phyloP scores from a whole-genome alignment of 2,113 vertebrate species.

The Turnix velox region DNA sequence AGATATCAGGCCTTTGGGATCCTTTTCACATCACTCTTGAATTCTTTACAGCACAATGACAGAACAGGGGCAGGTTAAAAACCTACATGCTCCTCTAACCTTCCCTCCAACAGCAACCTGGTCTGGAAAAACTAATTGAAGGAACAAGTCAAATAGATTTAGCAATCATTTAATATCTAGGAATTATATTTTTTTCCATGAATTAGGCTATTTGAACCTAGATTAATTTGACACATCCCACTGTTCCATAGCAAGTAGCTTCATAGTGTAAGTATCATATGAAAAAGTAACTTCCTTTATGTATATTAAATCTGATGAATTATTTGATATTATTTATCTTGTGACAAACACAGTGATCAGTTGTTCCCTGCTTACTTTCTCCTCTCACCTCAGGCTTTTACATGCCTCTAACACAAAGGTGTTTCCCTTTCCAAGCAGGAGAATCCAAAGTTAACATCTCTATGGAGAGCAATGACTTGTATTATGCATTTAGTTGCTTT shows the following conservation, averaged over 20 bases:
- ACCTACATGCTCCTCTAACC: neutral
- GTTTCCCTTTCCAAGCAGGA: neutral
- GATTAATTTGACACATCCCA: neutral
- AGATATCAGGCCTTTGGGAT: neutral
- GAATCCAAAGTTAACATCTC: neutral
- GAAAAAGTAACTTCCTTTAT: neutral
- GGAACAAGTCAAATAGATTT: neutral
- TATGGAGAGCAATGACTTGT: neutral
- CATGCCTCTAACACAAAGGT: neutral
- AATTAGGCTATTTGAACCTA: neutral
- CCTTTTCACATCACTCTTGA: neutral
- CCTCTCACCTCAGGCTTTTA: neutral
- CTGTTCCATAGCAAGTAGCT: neutral
- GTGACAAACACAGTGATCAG: neutral
- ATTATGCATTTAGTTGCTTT: neutral
- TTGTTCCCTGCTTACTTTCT: neutral
- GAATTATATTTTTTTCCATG: neutral
- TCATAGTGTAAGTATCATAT: neutral
- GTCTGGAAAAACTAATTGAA: neutral
- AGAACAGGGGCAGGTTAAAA: slow-evolving; percentile 2
- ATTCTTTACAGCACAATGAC: slow-evolving; percentile 12
- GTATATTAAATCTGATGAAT: neutral
- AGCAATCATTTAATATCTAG: neutral
- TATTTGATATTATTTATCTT: neutral
- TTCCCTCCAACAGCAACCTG: neutral